Conservation (phyloP, 1,140 invertebrate genomes). For the Bombus breviceps region DNA sequence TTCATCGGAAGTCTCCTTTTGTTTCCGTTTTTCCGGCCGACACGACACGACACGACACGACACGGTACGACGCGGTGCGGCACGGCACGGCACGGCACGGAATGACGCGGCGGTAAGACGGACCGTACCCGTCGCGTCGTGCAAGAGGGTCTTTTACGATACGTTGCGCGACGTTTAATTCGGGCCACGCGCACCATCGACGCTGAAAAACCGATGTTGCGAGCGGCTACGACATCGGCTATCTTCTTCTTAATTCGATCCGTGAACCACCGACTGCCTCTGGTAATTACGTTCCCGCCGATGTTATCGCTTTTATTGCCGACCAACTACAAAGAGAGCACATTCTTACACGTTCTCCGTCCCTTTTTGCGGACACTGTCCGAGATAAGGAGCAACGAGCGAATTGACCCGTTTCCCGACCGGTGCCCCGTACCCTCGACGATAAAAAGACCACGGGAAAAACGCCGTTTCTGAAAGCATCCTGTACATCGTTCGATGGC, state of each 20-base stretch:
- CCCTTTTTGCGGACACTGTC: background rate
- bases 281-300: slow-evolving; percentile 54
- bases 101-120: background rate
- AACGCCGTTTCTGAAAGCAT: background rate
- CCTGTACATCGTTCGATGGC: background rate
- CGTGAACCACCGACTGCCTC: slow-evolving; percentile 22
- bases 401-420: slow-evolving; percentile 32
- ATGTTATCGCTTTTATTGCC: slow-evolving; percentile 57
- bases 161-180: background rate
- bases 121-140: background rate
- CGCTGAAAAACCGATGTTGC: slow-evolving; percentile 6
- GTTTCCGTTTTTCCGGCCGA: slow-evolving; percentile 9
- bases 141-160: background rate
- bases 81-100: too few relatives aligned
- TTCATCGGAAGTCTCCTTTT: slow-evolving; percentile 29
- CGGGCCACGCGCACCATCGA: background rate
- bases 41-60: background rate
- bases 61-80: background rate
- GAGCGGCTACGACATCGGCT: background rate
- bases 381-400: slow-evolving; percentile 47
- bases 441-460: background rate
- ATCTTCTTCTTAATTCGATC: slow-evolving; percentile 56
- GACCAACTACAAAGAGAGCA: slow-evolving; percentile 32
- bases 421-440: background rate
- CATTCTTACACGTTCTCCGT: slow-evolving; percentile 14